Evolutionary conservation across 2,888 invertebrate genomes (phyloP).

Genomic region (Ochropleura leucogaster): DNA sequence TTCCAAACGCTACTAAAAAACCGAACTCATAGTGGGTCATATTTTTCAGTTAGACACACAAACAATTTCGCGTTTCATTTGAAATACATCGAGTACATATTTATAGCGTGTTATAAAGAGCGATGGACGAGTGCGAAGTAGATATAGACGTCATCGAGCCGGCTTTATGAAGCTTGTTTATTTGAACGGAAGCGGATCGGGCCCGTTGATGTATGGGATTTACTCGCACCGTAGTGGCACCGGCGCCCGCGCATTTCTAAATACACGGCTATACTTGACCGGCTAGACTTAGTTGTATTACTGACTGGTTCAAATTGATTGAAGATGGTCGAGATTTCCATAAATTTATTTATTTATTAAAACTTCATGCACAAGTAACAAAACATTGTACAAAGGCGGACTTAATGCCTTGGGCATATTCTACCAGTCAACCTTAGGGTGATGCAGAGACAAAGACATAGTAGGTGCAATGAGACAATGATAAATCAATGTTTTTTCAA

Average conservation of each 20-base stretch:
- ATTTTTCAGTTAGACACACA: conserved; percentile 47
- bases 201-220: conserved; percentile 66
- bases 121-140: conserved; percentile 64
- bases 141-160: conserved; percentile 68
- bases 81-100: conserved; percentile 52
- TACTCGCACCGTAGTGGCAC: conserved; percentile 48
- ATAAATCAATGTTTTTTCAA: not conserved
- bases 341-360: too few relatives aligned
- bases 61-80: conserved; percentile 52
- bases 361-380: too few relatives aligned
- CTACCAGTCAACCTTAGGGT: too few relatives aligned
- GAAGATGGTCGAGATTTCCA: not conserved
- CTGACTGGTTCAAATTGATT: not conserved
- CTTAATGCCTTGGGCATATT: too few relatives aligned
- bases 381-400: too few relatives aligned
- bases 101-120: conserved; percentile 65
- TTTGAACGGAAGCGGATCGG: conserved; percentile 67
- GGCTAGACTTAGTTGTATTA: conserved; percentile 15
- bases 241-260: conserved; percentile 48
- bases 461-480: too few relatives aligned
- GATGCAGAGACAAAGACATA: too few relatives aligned
- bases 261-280: conserved; percentile 31
- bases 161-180: conserved; percentile 70
- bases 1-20: conserved; percentile 7
- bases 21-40: conserved; percentile 24